Evolutionary conservation across 2,113 vertebrate genomes (phyloP).

Genomic region (Macaca fascicularis): DNA sequence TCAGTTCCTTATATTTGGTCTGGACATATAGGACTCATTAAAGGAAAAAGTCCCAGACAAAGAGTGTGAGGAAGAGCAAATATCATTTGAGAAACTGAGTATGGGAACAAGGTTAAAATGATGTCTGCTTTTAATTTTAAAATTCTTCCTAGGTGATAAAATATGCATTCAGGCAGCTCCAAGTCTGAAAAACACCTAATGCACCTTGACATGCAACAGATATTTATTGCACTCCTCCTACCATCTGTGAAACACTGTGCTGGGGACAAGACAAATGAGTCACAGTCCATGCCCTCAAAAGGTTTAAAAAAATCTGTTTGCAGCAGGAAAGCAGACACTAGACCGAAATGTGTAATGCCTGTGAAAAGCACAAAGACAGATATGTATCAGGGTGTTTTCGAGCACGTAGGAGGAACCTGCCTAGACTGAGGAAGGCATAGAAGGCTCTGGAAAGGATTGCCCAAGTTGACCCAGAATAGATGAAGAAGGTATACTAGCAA

Average conservation of each 20-base stretch:
- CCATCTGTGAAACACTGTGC: neutral
- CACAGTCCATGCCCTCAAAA: neutral
- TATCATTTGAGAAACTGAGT: neutral
- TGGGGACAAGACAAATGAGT: neutral
- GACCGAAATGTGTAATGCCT: neutral
- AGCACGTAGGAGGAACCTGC: neutral
- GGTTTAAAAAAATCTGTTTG: neutral
- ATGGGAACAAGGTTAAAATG: neutral
- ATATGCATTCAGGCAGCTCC: neutral
- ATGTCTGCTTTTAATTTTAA: neutral
- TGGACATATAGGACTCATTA: neutral
- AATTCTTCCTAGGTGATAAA: neutral
- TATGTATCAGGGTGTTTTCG: neutral
- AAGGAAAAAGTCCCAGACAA: neutral
- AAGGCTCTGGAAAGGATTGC: neutral
- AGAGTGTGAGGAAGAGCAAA: neutral
- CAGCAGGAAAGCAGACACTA: neutral
- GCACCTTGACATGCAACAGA: conserved; percentile 27
- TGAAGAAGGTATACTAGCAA: neutral
- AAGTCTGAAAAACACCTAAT: conserved; percentile 35
- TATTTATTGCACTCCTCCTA: conserved; percentile 19
- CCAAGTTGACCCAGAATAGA: neutral
- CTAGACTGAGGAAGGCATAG: neutral
- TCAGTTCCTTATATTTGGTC: neutral
- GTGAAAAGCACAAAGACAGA: neutral